A percentile compares a stretch with the other conserved stretches of the same genome.
These are phyloP conservation scores for Motacilla alba DNA, from an alignment of 2,113 vertebrate genomes.

Conservation along the genomic window DNA sequence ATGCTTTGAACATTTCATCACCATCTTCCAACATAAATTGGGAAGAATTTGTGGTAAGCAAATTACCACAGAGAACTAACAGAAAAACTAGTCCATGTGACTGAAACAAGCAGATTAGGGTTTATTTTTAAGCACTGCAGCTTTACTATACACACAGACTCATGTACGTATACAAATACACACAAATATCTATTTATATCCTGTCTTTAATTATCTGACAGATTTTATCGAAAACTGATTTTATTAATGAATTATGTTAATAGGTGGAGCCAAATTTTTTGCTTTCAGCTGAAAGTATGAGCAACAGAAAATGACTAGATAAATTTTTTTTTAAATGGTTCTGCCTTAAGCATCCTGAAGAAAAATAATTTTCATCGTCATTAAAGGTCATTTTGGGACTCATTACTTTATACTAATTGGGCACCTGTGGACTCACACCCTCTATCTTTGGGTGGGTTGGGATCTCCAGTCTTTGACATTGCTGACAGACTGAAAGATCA, in stretches of 20 bases:
- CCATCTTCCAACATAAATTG: not conserved
- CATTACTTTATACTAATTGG: not conserved
- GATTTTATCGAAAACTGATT: not conserved
- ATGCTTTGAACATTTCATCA: not conserved
- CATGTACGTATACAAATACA: not conserved
- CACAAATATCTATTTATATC: not conserved
- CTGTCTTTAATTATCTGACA: not conserved
- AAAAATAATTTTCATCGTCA: not conserved
- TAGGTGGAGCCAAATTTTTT: not conserved
- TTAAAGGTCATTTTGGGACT: not conserved
- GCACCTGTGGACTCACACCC: not conserved
- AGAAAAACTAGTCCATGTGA: not conserved
- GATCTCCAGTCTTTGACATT: not conserved
- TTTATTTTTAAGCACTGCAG: not conserved
- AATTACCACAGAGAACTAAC: not conserved
- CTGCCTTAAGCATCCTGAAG: not conserved
- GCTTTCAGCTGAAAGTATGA: not conserved
- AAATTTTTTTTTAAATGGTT: not conserved
- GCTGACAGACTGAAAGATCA: constrained; percentile 17
- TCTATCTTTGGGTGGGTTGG: not conserved
- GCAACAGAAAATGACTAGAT: not conserved
- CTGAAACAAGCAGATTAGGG: not conserved
- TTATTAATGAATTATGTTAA: not conserved
- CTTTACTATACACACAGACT: not conserved
- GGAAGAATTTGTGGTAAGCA: not conserved